Base-by-base conservation (phyloP, 2,888 invertebrate species). In the Cremastinae sp. region DNA sequence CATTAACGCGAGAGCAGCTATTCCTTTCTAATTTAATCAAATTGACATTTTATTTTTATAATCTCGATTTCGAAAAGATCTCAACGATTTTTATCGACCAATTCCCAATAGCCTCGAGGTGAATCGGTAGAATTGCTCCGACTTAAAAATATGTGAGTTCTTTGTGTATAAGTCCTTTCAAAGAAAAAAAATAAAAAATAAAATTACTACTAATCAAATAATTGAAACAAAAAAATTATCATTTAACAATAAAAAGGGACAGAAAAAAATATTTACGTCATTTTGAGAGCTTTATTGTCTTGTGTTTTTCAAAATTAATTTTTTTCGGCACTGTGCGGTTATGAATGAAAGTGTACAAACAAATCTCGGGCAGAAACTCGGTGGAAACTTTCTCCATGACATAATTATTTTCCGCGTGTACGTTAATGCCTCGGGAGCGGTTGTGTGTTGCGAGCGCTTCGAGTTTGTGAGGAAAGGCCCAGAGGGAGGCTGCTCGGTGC, bases 301-400 rank as follows among this genome's bases (percentile, higher is more conserved):
- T n/a, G n/a, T 43, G 4, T 8, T 20, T 43, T 7, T 10, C 10
- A 12, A 14, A 56, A 18, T 2, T 22, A n/a, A 3, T 2, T 12
- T 45, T 12, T 45, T 37, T 10, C 10, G 22, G 18, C 7, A 41
- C 9, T 12, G 9, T 41, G 8, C 1, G 10, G 59, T 55, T 73
- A 49, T 69, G 64, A 70, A 75, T 45, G 39, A 55, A 47, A 22
- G 18, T 71, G 56, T 71, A 71, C 41, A 18, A 8, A 35, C 53
- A 39, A 65, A 73, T 65, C 62, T 10, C 65, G 43, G 51, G 61
- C 56, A 28, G 14, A 55, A 77, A 74, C 77, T 65, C 77, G 55
- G 70, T 53, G 71, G 49, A 74, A 73, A 79, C 79, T 79, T 79
- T 79, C 79, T 79, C 79, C 77, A 58, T 79, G 79, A 79, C 79